phyloP scores from a whole-genome alignment of 2,888 invertebrate genomes.

The Macrophya annulata region DNA sequence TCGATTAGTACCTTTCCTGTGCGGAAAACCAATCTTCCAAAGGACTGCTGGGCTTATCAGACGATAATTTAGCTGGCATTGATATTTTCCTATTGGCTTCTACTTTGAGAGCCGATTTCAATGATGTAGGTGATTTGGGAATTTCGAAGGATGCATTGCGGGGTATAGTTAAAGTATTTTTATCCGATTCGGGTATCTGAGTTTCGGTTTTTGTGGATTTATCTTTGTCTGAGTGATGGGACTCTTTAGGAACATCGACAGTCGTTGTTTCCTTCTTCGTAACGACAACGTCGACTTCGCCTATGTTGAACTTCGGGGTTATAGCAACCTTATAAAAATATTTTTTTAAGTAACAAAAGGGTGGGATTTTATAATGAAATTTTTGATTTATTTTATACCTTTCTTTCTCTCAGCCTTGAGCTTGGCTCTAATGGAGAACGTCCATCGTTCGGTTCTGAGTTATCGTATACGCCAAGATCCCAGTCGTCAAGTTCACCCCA shows the following conservation, averaged over 20 bases:
- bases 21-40: slow-evolving; percentile 67
- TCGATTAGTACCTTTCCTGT: slow-evolving; percentile 59
- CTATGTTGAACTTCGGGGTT: slow-evolving; percentile 48
- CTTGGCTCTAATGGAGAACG: slow-evolving; percentile 43
- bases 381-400: slow-evolving; percentile 43
- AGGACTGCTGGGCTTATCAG: slow-evolving; percentile 63
- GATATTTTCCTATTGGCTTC: slow-evolving; percentile 55
- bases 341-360: background rate
- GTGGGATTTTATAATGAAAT: background rate
- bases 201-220: background rate
- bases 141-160: slow-evolving; percentile 54
- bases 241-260: background rate
- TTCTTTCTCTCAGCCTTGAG: slow-evolving; percentile 52
- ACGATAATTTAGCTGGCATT: slow-evolving; percentile 59
- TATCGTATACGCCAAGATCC: slow-evolving; percentile 80
- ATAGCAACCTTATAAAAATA: slow-evolving; percentile 52
- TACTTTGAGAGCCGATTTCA: slow-evolving; percentile 52
- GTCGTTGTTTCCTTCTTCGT: slow-evolving; percentile 15
- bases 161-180: background rate
- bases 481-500: slow-evolving; percentile 81
- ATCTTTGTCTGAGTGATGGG: background rate
- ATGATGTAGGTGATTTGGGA: slow-evolving; percentile 46
- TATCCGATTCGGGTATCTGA: background rate
- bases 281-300: slow-evolving; percentile 1
- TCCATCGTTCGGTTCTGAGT: slow-evolving; percentile 67